Evolutionary conservation across 2,113 vertebrate species (phyloP), one percentile per base, ranked within the genome.

Genomic region (Phylloscopus trochiloides): DNA sequence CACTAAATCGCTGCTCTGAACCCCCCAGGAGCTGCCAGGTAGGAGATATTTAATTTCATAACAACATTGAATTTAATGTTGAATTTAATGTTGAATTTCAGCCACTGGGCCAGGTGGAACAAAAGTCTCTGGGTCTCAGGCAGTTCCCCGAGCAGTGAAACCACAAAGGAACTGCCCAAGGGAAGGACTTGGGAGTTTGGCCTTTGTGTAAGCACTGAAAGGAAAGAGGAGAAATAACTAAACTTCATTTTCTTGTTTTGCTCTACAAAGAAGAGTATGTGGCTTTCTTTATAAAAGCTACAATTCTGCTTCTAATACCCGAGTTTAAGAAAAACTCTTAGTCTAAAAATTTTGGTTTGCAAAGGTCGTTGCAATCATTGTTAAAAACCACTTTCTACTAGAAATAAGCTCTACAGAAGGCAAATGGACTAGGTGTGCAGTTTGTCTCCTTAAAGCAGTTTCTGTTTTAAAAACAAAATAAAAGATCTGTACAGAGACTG

Each of bases 301-400:
- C 94, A 96, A 80, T 94, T 92, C 93, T 88, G 96, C 81, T 96
- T 68, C 94, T 96, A 96, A 90, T 91, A 97, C 18, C 97, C 93
- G 88, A 97, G 97, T 97, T 97, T 77, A 63, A 85, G 77, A 81
- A 91, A 97, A 97, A 97, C 97, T 94, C 96, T 97, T 97, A 76
- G 97, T 97, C 97, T 96, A 97, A 95, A 81, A 81, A 59, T 90
- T 96, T 97, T 97, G 96, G 96, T 90, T 96, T 88, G 88, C 88
- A 90, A 95, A 87, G 54, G 67, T 71, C 42, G 13, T 90, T 73
- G 91, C 77, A 88, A 83, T 93, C 94, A 93, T 8, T 83, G 79
- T 88, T 92, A 96, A 95, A 90, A 94, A 87, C 67, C 79, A 88
- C 38, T 78, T 92, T 32, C 88, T 96, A 90, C 90, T 91, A 94